phyloP scores from a whole-genome alignment of 2,113 vertebrate species.

The Notothenia rossii region DNA sequence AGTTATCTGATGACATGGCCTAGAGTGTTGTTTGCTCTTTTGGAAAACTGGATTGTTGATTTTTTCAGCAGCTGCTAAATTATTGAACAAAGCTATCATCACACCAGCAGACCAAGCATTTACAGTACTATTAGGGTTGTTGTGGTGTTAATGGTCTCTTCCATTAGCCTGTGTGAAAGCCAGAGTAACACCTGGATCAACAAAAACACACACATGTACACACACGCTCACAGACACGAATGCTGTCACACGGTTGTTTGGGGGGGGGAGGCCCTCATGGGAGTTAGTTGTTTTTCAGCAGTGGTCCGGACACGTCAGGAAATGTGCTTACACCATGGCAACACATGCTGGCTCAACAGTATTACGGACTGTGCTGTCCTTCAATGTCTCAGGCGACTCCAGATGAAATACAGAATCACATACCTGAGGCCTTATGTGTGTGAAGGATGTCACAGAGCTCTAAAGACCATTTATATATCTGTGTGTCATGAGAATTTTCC shows the following conservation, averaged over 20 bases:
- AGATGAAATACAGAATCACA: conserved; percentile 68
- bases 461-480: conserved; percentile 20
- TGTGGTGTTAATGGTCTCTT: conserved; percentile 70
- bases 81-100: conserved; percentile 76
- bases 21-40: conserved; percentile 44
- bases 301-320: conserved; percentile 71
- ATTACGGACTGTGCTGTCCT: conserved; percentile 70
- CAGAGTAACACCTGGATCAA: conserved; percentile 77
- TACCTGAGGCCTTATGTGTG: conserved; percentile 24
- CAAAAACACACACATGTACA: conserved; percentile 51
- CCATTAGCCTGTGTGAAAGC: conserved; percentile 71
- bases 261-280: conserved; percentile 49
- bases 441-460: conserved; percentile 43
- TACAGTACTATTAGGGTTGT: conserved; percentile 72
- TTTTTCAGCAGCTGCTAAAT: conserved; percentile 75
- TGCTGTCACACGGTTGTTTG: conserved; percentile 49
- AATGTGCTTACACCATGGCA: conserved; percentile 77
- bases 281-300: conserved; percentile 75
- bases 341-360: conserved; percentile 78
- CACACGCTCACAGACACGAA: conserved; percentile 40
- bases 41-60: conserved; percentile 56
- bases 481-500: conserved; percentile 25
- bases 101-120: conserved; percentile 70
- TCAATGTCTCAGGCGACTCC: conserved; percentile 63
- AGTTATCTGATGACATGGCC: conserved; percentile 41